Percentiles rank a stretch among this genome's conserved stretches.
Conservation (phyloP, 1,140 invertebrate species). For the Papilio polyxenes region DNA sequence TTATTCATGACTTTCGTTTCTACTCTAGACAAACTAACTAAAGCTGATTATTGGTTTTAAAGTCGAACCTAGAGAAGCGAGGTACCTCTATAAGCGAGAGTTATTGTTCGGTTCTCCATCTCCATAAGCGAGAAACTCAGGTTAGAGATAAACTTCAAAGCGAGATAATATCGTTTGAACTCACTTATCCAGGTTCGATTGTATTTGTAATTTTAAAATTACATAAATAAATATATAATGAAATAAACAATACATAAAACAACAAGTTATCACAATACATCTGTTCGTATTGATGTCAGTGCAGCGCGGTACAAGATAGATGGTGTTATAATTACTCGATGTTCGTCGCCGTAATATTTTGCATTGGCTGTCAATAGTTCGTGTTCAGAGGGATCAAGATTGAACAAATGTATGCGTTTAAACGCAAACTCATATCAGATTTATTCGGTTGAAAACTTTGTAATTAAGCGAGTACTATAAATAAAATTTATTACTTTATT, state of each 20-base stretch:
- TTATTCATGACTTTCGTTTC: too few species aligned
- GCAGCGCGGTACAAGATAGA: not conserved
- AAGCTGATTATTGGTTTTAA: too few species aligned
- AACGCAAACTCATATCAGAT: not conserved
- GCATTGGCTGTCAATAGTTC: not conserved
- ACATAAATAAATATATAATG: not conserved
- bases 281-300: not conserved
- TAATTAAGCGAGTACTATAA: not conserved
- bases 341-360: constrained; percentile 2
- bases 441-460: not conserved
- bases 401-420: not conserved
- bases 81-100: too few species aligned
- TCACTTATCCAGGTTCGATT: too few species aligned
- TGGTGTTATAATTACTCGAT: not conserved
- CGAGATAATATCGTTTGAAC: too few species aligned
- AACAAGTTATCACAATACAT: not conserved
- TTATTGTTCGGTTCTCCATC: too few species aligned
- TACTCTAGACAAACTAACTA: too few species aligned
- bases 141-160: too few species aligned
- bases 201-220: not conserved
- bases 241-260: not conserved
- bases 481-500: not conserved
- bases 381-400: not conserved
- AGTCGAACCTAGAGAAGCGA: too few species aligned
- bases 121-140: too few species aligned